A percentile compares a stretch with the other conserved stretches of the same genome.
Evolutionary conservation across 2,113 vertebrate genomes (phyloP).

Genomic region (Vulpes vulpes): DNA sequence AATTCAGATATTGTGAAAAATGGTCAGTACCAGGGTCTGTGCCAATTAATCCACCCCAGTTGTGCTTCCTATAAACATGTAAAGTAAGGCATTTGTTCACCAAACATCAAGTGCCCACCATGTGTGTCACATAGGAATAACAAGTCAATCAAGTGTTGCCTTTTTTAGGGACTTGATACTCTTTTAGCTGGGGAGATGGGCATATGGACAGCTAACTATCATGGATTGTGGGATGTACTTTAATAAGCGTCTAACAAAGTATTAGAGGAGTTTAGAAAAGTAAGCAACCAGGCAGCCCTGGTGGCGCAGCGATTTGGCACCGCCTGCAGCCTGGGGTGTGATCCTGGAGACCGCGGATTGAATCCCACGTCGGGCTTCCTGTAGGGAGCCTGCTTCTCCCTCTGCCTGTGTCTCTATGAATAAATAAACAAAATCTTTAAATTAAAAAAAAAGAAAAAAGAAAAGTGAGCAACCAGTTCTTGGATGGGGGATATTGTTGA

Average conservation of each 20-base stretch:
- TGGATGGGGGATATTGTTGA: not conserved
- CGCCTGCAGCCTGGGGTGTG: too few relatives aligned
- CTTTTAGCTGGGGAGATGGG: not conserved
- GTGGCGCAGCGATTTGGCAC: too few relatives aligned
- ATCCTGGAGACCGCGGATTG: too few relatives aligned
- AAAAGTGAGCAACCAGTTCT: not conserved
- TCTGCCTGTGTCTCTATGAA: too few relatives aligned
- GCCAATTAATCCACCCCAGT: not conserved
- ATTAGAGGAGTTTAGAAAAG: not conserved
- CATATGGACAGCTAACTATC: not conserved
- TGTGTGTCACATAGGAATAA: not conserved
- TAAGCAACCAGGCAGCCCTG: not conserved
- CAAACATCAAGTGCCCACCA: not conserved
- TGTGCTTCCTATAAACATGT: not conserved
- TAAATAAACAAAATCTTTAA: too few relatives aligned
- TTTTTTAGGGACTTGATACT: not conserved
- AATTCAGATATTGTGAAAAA: not conserved
- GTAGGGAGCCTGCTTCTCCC: too few relatives aligned
- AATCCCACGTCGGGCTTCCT: too few relatives aligned
- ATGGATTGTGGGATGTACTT: not conserved
- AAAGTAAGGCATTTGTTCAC: not conserved
- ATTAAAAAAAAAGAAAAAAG: not conserved
- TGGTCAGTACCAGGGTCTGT: not conserved
- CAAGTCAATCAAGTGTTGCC: not conserved
- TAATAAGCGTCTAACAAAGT: not conserved